These are phyloP conservation scores for Sphenodon punctatus DNA, from an alignment of 2,797 vertebrate genomes.

Conservation along the genomic window DNA sequence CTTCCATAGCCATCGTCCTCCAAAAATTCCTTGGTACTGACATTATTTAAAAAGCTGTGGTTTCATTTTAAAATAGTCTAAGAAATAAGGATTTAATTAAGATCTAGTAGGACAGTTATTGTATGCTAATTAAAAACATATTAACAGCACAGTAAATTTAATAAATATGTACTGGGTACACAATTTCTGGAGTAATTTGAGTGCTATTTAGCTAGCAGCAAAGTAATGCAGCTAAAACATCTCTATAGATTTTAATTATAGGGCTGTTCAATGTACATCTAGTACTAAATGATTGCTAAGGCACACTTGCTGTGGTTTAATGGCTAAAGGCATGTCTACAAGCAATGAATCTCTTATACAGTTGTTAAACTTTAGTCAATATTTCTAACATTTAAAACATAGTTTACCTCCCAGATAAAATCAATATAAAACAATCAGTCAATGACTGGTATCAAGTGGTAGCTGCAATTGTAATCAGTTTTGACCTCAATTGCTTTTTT, in stretches of 20 bases:
- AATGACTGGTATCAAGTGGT: not conserved
- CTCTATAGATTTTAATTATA: slow-evolving; percentile 8
- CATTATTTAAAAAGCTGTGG: slow-evolving; percentile 21
- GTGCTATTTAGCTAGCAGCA: slow-evolving; percentile 5
- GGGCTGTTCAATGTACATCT: not conserved
- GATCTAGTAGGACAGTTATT: slow-evolving; percentile 17
- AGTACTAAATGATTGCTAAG: not conserved
- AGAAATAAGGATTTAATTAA: slow-evolving; percentile 49
- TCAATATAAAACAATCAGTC: not conserved
- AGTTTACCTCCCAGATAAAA: not conserved
- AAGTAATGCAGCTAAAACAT: not conserved
- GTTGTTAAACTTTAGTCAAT: not conserved
- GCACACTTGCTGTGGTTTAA: not conserved
- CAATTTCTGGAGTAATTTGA: slow-evolving; percentile 43
- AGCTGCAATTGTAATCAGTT: not conserved
- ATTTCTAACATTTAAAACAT: not conserved
- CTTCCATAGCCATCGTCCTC: no score
- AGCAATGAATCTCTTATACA: not conserved
- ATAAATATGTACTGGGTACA: slow-evolving; percentile 3
- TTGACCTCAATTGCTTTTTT: not conserved
- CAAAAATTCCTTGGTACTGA: no score
- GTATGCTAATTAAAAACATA: slow-evolving; percentile 35
- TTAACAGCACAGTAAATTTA: slow-evolving; percentile 25
- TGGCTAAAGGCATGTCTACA: not conserved
- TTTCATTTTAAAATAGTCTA: slow-evolving; percentile 35